phyloP scores from a whole-genome alignment of 1,140 invertebrate genomes.

The Eurytemora carolleeae region DNA sequence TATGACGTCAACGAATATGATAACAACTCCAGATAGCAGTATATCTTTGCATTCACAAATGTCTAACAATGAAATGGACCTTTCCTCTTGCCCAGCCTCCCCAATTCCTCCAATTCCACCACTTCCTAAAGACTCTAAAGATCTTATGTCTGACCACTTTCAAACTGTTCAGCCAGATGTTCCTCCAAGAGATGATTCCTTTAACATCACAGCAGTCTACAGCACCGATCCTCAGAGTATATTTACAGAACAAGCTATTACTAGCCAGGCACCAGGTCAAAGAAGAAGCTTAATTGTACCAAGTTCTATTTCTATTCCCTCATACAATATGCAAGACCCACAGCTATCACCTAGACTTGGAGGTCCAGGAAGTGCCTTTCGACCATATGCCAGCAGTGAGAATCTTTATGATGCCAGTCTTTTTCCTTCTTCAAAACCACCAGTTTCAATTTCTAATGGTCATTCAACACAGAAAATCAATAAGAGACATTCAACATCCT shows the following conservation, averaged over 20 bases:
- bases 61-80: not conserved
- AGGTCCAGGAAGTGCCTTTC: conserved; percentile 12
- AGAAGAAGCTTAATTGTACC: not conserved
- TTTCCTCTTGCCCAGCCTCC: not conserved
- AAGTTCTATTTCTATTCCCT: not conserved
- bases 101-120: conserved; percentile 8
- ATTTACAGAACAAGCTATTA: not conserved
- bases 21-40: conserved; percentile 9
- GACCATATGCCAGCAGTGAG: conserved; percentile 10
- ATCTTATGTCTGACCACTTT: not conserved
- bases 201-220: not conserved
- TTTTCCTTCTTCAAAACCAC: conserved; percentile 1
- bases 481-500: not conserved
- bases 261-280: not conserved
- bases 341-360: not conserved
- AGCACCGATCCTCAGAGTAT: not conserved
- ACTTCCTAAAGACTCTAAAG: not conserved
- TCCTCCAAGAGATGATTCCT: conserved; percentile 4
- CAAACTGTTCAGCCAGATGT: conserved; percentile 5
- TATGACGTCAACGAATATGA: conserved; percentile 8
- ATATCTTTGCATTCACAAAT: conserved; percentile 1
- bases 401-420: conserved; percentile 4
- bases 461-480: too few relatives aligned
- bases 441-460: not conserved
- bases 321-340: not conserved